These are phyloP conservation scores for Eueremaeus valkanovi DNA, from an alignment of 2,888 invertebrate species.

Conservation along the genomic window DNA sequence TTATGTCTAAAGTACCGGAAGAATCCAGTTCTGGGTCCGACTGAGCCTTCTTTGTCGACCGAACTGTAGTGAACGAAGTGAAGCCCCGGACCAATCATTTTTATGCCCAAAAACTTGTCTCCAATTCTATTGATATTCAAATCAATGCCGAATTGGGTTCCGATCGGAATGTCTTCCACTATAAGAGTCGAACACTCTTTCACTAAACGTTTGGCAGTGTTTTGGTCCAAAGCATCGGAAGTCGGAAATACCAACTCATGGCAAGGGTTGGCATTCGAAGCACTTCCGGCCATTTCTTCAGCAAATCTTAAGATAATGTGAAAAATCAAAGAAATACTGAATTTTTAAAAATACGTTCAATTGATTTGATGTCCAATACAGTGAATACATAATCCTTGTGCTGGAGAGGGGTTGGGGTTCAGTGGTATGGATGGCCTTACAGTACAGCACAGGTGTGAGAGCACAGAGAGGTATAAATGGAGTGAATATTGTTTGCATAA, in stretches of 20 bases:
- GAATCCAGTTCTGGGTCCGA: slow-evolving; percentile 74
- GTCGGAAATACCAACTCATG: not conserved
- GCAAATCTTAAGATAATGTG: too few relatives aligned
- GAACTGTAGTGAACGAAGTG: slow-evolving; percentile 84
- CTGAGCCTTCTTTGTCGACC: slow-evolving; percentile 53
- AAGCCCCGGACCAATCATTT: slow-evolving; percentile 97
- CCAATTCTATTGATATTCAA: slow-evolving; percentile 83
- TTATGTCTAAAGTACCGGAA: slow-evolving; percentile 74
- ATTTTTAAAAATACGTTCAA: too few relatives aligned
- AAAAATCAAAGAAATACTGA: too few relatives aligned
- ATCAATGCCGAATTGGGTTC: slow-evolving; percentile 96
- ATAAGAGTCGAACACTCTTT: slow-evolving; percentile 76
- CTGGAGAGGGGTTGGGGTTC: too few relatives aligned
- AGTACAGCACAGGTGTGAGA: too few relatives aligned
- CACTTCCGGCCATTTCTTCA: not conserved
- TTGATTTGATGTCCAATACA: too few relatives aligned
- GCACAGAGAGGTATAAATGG: too few relatives aligned
- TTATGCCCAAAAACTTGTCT: slow-evolving; percentile 86
- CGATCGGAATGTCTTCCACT: slow-evolving; percentile 76
- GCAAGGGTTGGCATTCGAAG: not conserved
- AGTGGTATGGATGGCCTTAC: too few relatives aligned
- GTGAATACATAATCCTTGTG: too few relatives aligned
- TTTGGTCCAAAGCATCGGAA: slow-evolving; percentile 58
- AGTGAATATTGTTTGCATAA: too few relatives aligned
- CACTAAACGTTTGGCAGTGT: slow-evolving; percentile 69